Percentiles rank a stretch among this genome's conserved stretches.
These are phyloP conservation scores for Gorsachius goisagi DNA, from an alignment of 2,113 vertebrate genomes.

Conservation along the genomic window DNA sequence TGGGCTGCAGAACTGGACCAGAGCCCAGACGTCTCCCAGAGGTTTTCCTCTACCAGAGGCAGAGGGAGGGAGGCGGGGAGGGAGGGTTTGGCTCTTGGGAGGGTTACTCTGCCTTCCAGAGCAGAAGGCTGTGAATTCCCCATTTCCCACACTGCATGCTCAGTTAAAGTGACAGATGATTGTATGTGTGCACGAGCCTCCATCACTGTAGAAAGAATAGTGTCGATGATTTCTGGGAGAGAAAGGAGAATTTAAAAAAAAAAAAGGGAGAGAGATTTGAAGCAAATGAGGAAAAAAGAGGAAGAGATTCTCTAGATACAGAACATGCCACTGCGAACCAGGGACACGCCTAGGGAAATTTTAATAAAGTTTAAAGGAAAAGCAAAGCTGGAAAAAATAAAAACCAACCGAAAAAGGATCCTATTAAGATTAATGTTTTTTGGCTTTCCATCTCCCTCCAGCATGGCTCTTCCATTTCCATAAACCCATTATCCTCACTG, in stretches of 20 bases:
- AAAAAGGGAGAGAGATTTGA: background rate
- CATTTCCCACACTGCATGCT: background rate
- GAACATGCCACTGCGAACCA: background rate
- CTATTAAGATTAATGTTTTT: conserved; percentile 68
- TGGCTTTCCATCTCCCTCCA: conserved; percentile 57
- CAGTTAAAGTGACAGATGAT: conserved; percentile 30
- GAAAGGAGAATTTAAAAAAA: background rate
- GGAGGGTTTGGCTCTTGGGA: background rate
- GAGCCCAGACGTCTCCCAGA: conserved; percentile 34
- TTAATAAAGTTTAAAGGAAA: background rate
- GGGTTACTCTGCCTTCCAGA: conserved; percentile 7
- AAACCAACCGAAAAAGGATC: conserved; percentile 4
- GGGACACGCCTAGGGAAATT: background rate
- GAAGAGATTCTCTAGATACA: background rate
- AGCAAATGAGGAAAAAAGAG: background rate
- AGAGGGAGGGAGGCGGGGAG: background rate
- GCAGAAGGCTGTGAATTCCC: conserved; percentile 51
- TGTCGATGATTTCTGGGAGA: background rate
- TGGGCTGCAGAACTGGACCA: conserved; percentile 32
- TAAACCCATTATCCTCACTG: conserved; percentile 65
- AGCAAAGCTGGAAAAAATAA: background rate
- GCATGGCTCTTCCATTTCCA: conserved; percentile 66
- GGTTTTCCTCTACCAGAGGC: background rate
- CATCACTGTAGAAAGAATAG: background rate
- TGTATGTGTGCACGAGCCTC: background rate